phyloP scores from a whole-genome alignment of 2,113 vertebrate species.

The Gadus macrocephalus region DNA sequence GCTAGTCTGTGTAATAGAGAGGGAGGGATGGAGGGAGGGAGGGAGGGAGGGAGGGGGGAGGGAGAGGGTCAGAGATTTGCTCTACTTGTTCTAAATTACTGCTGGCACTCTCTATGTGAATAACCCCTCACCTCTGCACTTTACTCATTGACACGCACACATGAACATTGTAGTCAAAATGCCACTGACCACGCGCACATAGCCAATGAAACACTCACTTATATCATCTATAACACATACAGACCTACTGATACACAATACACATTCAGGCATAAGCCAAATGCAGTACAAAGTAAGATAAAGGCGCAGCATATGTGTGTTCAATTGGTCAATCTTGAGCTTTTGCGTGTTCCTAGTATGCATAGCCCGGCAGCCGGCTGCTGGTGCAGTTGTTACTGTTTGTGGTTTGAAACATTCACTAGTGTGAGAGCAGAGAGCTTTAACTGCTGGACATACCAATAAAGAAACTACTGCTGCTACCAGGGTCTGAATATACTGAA shows the following conservation, averaged over 20 bases:
- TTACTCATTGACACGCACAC: slow-evolving; percentile 48
- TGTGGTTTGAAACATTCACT: too few species aligned
- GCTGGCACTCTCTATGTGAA: slow-evolving; percentile 64
- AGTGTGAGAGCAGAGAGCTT: too few species aligned
- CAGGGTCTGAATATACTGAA: too few species aligned
- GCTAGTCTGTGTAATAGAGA: slow-evolving; percentile 84
- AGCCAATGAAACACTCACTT: slow-evolving; percentile 18
- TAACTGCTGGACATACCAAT: too few species aligned
- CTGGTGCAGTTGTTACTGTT: too few species aligned
- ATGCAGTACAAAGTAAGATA: background rate
- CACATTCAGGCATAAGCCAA: background rate
- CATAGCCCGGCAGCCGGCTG: too few species aligned
- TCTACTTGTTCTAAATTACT: slow-evolving; percentile 77
- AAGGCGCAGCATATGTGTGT: too few species aligned
- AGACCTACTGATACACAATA: too few species aligned
- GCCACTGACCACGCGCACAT: background rate
- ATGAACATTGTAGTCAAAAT: slow-evolving; percentile 8
- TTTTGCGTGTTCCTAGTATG: too few species aligned
- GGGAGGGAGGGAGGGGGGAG: slow-evolving; percentile 33
- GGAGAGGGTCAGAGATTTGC: slow-evolving; percentile 46
- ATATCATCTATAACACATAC: background rate
- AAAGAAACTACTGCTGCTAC: too few species aligned
- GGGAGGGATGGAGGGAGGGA: slow-evolving; percentile 18
- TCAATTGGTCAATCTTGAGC: too few species aligned
- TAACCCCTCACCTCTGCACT: slow-evolving; percentile 69